A percentile compares a stretch with the other conserved stretches of the same genome.
Conservation (phyloP, 1,140 invertebrate species). For the Papilio xuthus region DNA sequence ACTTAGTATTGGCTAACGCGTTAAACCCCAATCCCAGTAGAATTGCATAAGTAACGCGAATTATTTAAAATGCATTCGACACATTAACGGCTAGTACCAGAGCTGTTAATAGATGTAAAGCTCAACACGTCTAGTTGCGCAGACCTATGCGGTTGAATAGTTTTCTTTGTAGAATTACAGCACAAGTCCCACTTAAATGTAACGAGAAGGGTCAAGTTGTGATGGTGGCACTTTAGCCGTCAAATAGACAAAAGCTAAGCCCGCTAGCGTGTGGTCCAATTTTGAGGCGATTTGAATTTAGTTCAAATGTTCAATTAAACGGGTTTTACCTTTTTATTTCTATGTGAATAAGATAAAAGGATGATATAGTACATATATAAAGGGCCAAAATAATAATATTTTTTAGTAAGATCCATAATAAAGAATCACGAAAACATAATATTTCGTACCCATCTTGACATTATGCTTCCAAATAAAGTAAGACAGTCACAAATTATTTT, state of each 20-base stretch:
- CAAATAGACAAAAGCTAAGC: slow-evolving; percentile 66
- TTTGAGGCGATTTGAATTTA: slow-evolving; percentile 37
- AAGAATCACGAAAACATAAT: too few species aligned
- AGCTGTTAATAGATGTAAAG: slow-evolving; percentile 67
- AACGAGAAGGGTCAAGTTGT: slow-evolving; percentile 48
- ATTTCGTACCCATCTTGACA: too few species aligned
- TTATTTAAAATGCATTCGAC: slow-evolving; percentile 67
- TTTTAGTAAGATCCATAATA: neutral
- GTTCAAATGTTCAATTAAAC: neutral
- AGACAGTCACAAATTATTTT: too few species aligned
- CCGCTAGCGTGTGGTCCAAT: slow-evolving; percentile 52
- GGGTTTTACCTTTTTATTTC: neutral
- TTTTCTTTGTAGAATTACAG: slow-evolving; percentile 35
- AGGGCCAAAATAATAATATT: neutral
- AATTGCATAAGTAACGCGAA: slow-evolving; percentile 69
- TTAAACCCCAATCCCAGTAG: slow-evolving; percentile 45
- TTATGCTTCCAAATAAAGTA: too few species aligned
- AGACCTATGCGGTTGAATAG: slow-evolving; percentile 40
- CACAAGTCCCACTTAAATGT: neutral
- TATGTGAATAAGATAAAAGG: neutral
- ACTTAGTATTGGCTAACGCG: slow-evolving; percentile 32
- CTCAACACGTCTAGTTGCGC: slow-evolving; percentile 51
- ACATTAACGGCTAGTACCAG: slow-evolving; percentile 60
- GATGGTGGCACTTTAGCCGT: slow-evolving; percentile 62
- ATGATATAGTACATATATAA: neutral